Base-by-base conservation (phyloP, 2,113 vertebrate species). In the Pampusana beccarii region DNA sequence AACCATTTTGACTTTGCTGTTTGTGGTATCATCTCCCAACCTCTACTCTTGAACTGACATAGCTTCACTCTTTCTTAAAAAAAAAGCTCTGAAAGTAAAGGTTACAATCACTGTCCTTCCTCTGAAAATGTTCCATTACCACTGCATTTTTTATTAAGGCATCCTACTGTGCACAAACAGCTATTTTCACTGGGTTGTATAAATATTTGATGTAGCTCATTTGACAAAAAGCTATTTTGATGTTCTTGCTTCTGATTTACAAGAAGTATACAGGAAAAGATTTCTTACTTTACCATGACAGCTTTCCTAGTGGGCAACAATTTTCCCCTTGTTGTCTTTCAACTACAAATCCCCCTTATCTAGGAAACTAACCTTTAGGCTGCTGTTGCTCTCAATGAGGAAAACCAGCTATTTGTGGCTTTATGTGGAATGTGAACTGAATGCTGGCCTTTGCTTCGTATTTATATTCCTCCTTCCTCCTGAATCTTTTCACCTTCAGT, bases 151-250 rank as follows among this genome's bases (percentile, higher is more conserved):
- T 98, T 96, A 98, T 97, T 96, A 98, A 97, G 97, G 93, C 46
- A 95, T 80, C 98, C 98, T 92, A 98, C 97, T 97, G 98, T 97
- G 97, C 93, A 97, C 93, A 96, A 95, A 97, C 97, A 97, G 97
- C 97, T 96, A 60, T 96, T 97, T 97, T 95, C 96, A 84, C 90
- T 48, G 67, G 56, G 42, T 38, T 83, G 62, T 95, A 98, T 98
- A 98, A 98, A 98, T 98, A 98, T 98, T 98, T 98, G 97, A 98
- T 98, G 97, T 57, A 20, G 53, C 83, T 96, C 86, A 9, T 92
- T 92, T 96, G 97, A 97, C 96, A 97, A 98, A 98, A 98, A 97
- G 75, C 93, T 97, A 97, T 97, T 96, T 93, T 97, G 96, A 97
- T 96, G 95, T 96, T 96, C 84, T 81, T 95, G 92, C 72, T 97